These are phyloP conservation scores for Orientallactaga bullata DNA, from an alignment of 2,113 vertebrate genomes.

Conservation along the genomic window DNA sequence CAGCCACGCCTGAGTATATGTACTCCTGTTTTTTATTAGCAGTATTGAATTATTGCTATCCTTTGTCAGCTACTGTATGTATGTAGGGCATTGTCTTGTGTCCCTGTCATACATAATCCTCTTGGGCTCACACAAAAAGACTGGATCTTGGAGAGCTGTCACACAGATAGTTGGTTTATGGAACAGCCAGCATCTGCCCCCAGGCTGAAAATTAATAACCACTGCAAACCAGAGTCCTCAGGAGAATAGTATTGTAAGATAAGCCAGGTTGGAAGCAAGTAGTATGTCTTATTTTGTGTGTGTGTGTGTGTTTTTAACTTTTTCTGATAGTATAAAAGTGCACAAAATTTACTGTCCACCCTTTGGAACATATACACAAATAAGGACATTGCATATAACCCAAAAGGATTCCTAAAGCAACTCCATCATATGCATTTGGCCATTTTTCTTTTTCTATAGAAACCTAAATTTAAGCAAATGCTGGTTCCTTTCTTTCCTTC, in stretches of 20 bases:
- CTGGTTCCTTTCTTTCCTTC: fast-evolving
- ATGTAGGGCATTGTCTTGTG: fast-evolving
- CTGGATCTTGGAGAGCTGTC: not conserved
- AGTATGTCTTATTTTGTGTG: not conserved
- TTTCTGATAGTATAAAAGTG: not conserved
- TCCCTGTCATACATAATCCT: fast-evolving
- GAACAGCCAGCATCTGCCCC: no score
- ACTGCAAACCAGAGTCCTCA: not conserved
- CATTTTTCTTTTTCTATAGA: fast-evolving
- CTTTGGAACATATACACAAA: not conserved
- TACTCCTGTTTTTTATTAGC: no score
- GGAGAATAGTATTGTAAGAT: not conserved
- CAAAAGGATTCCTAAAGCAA: fast-evolving
- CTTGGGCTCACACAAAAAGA: fast-evolving
- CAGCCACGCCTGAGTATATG: no score
- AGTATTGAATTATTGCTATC: fast-evolving
- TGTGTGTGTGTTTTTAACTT: not conserved
- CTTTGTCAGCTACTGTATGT: fast-evolving
- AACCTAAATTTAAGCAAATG: fast-evolving
- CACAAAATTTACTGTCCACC: not conserved
- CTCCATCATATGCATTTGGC: no score
- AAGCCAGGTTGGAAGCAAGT: not conserved
- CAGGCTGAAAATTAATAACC: not conserved
- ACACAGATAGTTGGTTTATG: fast-evolving
- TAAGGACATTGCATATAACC: no score